A percentile compares a stretch with the other conserved stretches of the same genome.
Conservation (phyloP, 2,113 vertebrate species). For the Grallaria varia region DNA sequence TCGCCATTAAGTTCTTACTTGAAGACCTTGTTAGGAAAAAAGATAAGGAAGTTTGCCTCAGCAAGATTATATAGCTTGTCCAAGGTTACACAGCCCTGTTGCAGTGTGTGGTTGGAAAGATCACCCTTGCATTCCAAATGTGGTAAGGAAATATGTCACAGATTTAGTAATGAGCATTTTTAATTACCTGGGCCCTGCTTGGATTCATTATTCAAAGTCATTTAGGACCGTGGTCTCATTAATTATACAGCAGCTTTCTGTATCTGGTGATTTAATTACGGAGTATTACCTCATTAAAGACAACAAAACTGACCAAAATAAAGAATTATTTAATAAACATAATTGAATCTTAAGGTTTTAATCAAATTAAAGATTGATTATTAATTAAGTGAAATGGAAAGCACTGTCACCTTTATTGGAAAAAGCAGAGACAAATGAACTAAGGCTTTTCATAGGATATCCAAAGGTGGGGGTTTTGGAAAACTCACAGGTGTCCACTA, state of each 20-base stretch:
- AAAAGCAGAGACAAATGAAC: neutral
- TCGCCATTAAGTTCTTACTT: neutral
- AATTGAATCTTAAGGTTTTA: constrained; percentile 34
- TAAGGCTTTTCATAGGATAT: neutral
- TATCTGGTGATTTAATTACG: constrained; percentile 13
- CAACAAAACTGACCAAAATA: constrained; percentile 40
- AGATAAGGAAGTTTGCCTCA: neutral
- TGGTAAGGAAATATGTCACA: neutral
- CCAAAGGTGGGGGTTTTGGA: neutral
- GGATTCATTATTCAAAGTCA: constrained; percentile 10
- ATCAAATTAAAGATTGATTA: constrained; percentile 37
- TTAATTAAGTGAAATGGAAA: constrained; percentile 30
- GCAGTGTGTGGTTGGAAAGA: neutral
- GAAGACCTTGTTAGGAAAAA: neutral
- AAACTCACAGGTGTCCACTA: neutral
- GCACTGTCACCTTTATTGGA: neutral
- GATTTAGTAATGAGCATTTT: neutral
- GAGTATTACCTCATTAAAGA: constrained; percentile 16
- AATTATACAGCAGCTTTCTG: neutral
- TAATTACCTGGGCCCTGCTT: neutral
- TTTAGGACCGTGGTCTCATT: neutral
- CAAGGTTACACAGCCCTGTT: neutral
- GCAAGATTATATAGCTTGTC: neutral
- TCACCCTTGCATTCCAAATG: neutral
- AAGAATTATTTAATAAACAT: constrained; percentile 35